Base-by-base conservation (phyloP, 2,888 invertebrate species). In the Nebria brevicollis region DNA sequence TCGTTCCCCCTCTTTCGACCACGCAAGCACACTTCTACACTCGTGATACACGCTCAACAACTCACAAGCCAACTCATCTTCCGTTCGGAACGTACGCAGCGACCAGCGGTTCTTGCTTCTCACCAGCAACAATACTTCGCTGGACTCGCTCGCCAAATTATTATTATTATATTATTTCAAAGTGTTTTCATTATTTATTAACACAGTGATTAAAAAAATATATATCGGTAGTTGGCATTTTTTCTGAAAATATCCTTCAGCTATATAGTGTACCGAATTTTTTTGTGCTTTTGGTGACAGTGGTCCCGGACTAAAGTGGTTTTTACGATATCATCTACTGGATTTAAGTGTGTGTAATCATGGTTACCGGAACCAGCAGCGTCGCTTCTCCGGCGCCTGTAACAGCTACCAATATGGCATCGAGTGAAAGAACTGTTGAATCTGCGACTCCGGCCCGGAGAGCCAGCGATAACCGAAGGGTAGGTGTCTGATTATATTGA, bases 381-480 rank as follows among this genome's bases (percentile, higher is more conserved):
- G 83, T 83, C 75, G 82, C 82, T 66, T 78, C 82, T 75, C 75
- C 82, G 73, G 81, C 80, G 43, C 78, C 87, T 82, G 87, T 87
- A 85, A 86, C 87, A 65, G 86, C 87, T 74, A 85, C 87, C 11
- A 84, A 86, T 42, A 85, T 87, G 6, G 84, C 86, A 13, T 86
- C 82, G 11, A 82, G 79, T 80, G 81, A 81, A 65, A 64, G 70
- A 8, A n/a, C 78, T 11, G 82, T 72, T 64, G 82, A 81, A 66
- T 64, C 83, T 65, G 83, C 87, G 7, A 85, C 84, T 1, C 82
- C 85, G 7, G 77, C 85, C 64, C 87, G 89, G 82, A 85, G 89
- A 84, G 87, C 89, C 7, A 88, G 88, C 79, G 89, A 90, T 85
- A 90, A 89, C 84, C 88, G 89, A 88, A 88, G 89, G 88, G 89